A percentile compares a stretch with the other conserved stretches of the same genome.
phyloP scores from a whole-genome alignment of 23 tunicate species.

The Botrylloides violaceus region DNA sequence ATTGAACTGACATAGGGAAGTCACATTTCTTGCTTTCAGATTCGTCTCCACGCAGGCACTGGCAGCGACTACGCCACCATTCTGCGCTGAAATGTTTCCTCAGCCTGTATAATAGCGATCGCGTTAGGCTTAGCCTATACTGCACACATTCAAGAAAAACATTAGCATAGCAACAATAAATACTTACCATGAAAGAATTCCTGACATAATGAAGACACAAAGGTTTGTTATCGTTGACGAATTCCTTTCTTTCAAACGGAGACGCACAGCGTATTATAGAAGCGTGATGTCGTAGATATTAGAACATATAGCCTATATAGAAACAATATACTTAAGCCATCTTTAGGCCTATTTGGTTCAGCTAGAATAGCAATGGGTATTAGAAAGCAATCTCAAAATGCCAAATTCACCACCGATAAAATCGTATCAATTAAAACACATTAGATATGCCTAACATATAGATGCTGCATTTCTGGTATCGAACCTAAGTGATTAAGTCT shows the following conservation, averaged over 20 bases:
- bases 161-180: neutral
- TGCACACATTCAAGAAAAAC: too few relatives aligned
- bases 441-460: too few relatives aligned
- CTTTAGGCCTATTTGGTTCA: too few relatives aligned
- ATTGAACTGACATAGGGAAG: neutral
- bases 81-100: neutral
- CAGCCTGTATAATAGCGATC: neutral
- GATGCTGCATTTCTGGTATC: too few relatives aligned
- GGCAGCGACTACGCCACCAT: neutral
- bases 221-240: neutral
- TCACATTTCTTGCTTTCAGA: neutral
- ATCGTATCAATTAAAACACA: too few relatives aligned
- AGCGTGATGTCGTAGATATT: too few relatives aligned
- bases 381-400: too few relatives aligned
- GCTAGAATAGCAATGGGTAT: too few relatives aligned
- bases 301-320: too few relatives aligned
- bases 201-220: neutral
- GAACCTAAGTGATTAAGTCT: too few relatives aligned
- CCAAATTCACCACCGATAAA: too few relatives aligned
- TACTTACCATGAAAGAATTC: neutral
- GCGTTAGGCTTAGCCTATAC: neutral
- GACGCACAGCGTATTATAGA: neutral
- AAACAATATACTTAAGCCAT: too few relatives aligned
- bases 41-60: neutral
- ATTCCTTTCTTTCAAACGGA: neutral